Evolutionary conservation across 2,888 invertebrate genomes (phyloP).

Genomic region (Pogonocherus hispidulus): DNA sequence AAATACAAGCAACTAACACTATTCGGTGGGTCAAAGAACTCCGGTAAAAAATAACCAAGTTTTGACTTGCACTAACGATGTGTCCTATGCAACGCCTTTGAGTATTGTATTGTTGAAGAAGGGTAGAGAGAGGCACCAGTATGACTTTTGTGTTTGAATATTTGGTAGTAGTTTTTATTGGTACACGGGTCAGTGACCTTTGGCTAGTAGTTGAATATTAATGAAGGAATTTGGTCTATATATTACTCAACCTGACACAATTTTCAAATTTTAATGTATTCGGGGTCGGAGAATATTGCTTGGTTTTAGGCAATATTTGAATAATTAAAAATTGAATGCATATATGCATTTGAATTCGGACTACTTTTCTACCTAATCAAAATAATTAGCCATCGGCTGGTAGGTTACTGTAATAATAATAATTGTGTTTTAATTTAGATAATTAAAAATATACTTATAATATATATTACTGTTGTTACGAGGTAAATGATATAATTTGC

Average conservation of each 20-base stretch:
- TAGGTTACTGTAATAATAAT: background rate
- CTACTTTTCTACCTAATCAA: background rate
- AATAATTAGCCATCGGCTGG: background rate
- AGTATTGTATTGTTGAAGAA: slow-evolving; percentile 12
- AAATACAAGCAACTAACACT: slow-evolving; percentile 24
- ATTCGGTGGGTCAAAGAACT: slow-evolving; percentile 20
- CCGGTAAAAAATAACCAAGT: slow-evolving; percentile 6
- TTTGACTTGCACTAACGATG: too few relatives aligned
- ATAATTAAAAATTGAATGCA: background rate
- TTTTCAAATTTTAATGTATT: background rate
- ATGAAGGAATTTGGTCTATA: background rate
- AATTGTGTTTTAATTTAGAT: background rate
- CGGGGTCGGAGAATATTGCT: background rate
- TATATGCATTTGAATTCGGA: background rate
- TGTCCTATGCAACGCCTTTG: background rate
- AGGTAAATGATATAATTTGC: background rate
- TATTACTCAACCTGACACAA: background rate
- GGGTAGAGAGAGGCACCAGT: background rate
- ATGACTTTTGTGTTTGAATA: slow-evolving; percentile 15
- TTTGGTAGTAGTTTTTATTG: slow-evolving; percentile 20
- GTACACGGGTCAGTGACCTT: slow-evolving; percentile 5
- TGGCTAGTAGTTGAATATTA: background rate
- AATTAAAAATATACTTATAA: background rate
- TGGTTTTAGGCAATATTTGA: background rate
- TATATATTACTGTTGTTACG: background rate